phyloP scores from a whole-genome alignment of 1,140 invertebrate species.

The Lanistes nyassanus region DNA sequence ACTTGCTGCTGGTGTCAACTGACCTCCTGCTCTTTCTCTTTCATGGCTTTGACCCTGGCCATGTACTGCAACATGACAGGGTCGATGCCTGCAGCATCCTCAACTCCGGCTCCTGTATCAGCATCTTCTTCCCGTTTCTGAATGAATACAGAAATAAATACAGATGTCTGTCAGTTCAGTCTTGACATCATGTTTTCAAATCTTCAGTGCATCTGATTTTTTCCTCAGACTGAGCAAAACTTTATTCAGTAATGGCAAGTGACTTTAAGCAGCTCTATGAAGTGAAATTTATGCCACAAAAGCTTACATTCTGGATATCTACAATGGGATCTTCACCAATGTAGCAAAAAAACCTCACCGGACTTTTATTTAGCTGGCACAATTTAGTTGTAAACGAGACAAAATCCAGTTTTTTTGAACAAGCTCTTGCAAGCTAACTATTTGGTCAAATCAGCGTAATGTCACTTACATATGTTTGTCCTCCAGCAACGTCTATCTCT shows the following conservation, averaged over 20 bases:
- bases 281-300: neutral
- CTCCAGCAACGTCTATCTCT: constrained; percentile 33
- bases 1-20: neutral
- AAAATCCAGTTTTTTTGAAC: neutral
- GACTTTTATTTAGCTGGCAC: no score
- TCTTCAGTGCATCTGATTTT: no score
- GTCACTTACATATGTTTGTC: constrained; percentile 30
- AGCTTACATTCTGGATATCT: constrained; percentile 9
- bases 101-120: constrained; percentile 18
- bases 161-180: neutral
- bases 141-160: neutral
- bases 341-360: no score
- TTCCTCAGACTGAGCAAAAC: no score
- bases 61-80: constrained; percentile 60
- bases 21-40: constrained; percentile 49
- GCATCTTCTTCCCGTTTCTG: neutral
- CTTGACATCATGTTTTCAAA: neutral
- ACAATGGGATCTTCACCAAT: no score
- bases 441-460: neutral
- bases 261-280: no score
- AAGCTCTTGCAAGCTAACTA: neutral
- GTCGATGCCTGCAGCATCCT: constrained; percentile 46
- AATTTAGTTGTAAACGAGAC: no score
- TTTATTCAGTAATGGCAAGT: no score
- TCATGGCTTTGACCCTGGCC: constrained; percentile 54